Conservation (phyloP, 2,888 invertebrate species). For the Drosophila monieri region DNA sequence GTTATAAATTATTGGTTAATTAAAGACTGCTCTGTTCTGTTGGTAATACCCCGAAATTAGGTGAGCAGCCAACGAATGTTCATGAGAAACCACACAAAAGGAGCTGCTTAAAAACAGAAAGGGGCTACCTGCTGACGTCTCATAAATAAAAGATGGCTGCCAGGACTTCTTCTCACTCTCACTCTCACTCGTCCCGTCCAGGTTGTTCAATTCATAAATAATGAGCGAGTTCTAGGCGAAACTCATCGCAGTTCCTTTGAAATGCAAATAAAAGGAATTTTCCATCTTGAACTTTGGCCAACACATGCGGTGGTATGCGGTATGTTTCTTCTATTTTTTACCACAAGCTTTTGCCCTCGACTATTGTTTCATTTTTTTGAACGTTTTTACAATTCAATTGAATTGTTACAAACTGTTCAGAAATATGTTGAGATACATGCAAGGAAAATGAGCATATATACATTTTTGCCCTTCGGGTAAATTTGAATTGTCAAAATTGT, state of each 20-base stretch:
- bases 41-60: slow-evolving; percentile 25
- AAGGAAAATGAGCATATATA: slow-evolving; percentile 12
- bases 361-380: neutral
- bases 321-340: slow-evolving; percentile 28
- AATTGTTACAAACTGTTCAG: slow-evolving; percentile 61
- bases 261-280: slow-evolving; percentile 63
- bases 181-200: neutral
- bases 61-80: slow-evolving; percentile 17
- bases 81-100: slow-evolving; percentile 21
- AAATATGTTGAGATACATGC: slow-evolving; percentile 36
- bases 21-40: slow-evolving; percentile 8
- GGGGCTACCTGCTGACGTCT: slow-evolving; percentile 36
- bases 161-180: slow-evolving; percentile 22
- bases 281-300: slow-evolving; percentile 7
- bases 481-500: slow-evolving; percentile 72
- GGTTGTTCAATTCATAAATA: slow-evolving; percentile 62
- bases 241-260: slow-evolving; percentile 39
- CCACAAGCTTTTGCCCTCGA: slow-evolving; percentile 4
- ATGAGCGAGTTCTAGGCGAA: slow-evolving; percentile 45
- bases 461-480: slow-evolving; percentile 32
- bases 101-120: slow-evolving; percentile 5
- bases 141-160: slow-evolving; percentile 60
- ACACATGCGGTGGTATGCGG: slow-evolving; percentile 53
- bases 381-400: slow-evolving; percentile 56
- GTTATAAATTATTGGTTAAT: slow-evolving; percentile 26